Evolutionary conservation across 2,888 invertebrate species (phyloP).

Genomic region (Mythimna albipuncta): DNA sequence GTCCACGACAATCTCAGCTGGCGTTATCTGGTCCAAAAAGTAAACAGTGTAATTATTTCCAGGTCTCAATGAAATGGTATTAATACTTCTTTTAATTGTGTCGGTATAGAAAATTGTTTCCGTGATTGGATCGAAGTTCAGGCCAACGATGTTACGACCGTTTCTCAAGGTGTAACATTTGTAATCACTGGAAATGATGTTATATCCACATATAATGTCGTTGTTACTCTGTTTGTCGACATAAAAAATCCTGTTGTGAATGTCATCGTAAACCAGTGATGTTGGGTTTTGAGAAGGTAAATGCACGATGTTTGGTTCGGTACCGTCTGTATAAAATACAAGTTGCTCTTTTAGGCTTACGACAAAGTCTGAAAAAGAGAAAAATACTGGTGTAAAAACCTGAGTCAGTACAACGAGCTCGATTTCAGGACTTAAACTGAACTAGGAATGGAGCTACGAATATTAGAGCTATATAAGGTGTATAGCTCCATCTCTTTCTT

Average conservation of each 20-base stretch:
- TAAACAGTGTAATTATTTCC: slow-evolving; percentile 64
- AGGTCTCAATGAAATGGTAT: slow-evolving; percentile 78
- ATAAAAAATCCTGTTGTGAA: not conserved
- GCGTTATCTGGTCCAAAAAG: slow-evolving; percentile 89
- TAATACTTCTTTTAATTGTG: slow-evolving; percentile 92
- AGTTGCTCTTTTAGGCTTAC: slow-evolving; percentile 84
- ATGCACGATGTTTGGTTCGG: slow-evolving; percentile 64
- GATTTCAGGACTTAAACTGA: too few relatives aligned
- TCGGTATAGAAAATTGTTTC: slow-evolving; percentile 96
- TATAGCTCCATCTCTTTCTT: too few relatives aligned
- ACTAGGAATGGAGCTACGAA: too few relatives aligned
- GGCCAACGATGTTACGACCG: slow-evolving; percentile 87
- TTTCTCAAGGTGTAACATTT: slow-evolving; percentile 83
- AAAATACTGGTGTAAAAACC: not conserved
- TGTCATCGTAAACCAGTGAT: not conserved
- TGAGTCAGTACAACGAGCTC: too few relatives aligned
- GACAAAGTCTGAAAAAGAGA: slow-evolving; percentile 90
- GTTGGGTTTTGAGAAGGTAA: not conserved
- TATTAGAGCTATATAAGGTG: too few relatives aligned
- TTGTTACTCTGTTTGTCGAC: not conserved
- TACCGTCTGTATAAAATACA: slow-evolving; percentile 90
- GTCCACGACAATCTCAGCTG: slow-evolving; percentile 94
- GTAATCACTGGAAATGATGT: slow-evolving; percentile 75
- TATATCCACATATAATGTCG: not conserved
- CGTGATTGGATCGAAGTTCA: slow-evolving; percentile 94